Base-by-base conservation (phyloP, 2,113 vertebrate species). In the Catharus fuscescens region DNA sequence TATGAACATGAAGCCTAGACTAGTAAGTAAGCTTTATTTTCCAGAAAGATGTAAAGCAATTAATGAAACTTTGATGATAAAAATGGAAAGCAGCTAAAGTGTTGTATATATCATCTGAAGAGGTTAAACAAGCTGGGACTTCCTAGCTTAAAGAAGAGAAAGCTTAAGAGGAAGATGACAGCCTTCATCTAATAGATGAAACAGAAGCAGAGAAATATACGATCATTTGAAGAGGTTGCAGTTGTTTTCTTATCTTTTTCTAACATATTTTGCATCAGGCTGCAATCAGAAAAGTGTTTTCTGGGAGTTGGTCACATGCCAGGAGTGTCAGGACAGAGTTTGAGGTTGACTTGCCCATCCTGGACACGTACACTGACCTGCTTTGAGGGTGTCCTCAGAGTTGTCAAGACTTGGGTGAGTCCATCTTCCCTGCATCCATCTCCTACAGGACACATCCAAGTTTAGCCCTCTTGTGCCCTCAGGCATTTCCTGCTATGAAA, bases 301-400 rank as follows among this genome's bases (percentile, higher is more conserved):
- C 20, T n/a, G 53, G 19, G n/a, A 45, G 7, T 1, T 44, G 26
- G 18, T 76, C 18, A 8, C 7, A 3, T 14, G 6, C 23, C 62
- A 73, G 53, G 18, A 52, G 13, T 18, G 25, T 80, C 31, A 80
- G 28, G 36, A 36, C 29, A 69, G 34, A 54, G 20, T n/a, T 1
- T 73, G 47, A 66, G 16, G 14, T 17, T 48, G 17, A 14, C 18
- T 40, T 47, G 26, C 6, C 8, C 6, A 42, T 38, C 19, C 21
- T 74, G 62, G n/a, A 56, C 5, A 9, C 0, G 0, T 44, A 14
- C 26, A 14, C 8, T 62, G 29, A 52, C 17, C 10, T 44, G 20
- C 20, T 76, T 34, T 53, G 69, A 79, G 32, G 5, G 31, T 45
- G 32, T 70, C 17, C 21, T 88, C 36, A 57, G 48, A 56, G 48